phyloP scores from a whole-genome alignment of 2,888 invertebrate species.

The Clusia tigrina region DNA sequence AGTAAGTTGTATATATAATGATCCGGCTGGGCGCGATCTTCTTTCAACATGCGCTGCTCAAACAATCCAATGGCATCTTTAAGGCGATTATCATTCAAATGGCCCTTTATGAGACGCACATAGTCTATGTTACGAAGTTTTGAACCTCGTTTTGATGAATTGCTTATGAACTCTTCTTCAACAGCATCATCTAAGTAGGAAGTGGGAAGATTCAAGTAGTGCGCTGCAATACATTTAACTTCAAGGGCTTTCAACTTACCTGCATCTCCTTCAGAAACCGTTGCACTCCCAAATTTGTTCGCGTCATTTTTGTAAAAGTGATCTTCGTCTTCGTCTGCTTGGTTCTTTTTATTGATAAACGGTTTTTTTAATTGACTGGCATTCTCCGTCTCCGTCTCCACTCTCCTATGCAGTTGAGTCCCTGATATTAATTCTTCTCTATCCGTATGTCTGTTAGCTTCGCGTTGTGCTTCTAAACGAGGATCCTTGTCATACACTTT shows the following conservation, averaged over 20 bases:
- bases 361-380: background rate
- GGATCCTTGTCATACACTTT: conserved; percentile 53
- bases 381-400: conserved; percentile 1
- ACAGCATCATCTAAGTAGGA: conserved; percentile 68
- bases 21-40: conserved; percentile 81
- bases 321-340: conserved; percentile 20
- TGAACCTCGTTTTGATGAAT: conserved; percentile 64
- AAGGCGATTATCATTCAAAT: conserved; percentile 71
- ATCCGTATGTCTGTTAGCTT: conserved; percentile 39
- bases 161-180: conserved; percentile 70
- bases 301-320: conserved; percentile 37
- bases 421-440: conserved; percentile 15
- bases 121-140: conserved; percentile 75
- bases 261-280: conserved; percentile 32
- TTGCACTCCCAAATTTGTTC: conserved; percentile 51
- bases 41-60: conserved; percentile 77
- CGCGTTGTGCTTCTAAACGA: conserved; percentile 41
- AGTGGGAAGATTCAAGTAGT: too few species aligned
- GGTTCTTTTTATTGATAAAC: background rate
- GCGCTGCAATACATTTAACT: too few species aligned
- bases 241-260: conserved; percentile 25
- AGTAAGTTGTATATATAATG: conserved; percentile 82
- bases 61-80: conserved; percentile 82
- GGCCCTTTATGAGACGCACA: conserved; percentile 75
- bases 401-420: background rate